Evolutionary conservation across 2,113 vertebrate species (phyloP).

Genomic region (Limanda limanda): DNA sequence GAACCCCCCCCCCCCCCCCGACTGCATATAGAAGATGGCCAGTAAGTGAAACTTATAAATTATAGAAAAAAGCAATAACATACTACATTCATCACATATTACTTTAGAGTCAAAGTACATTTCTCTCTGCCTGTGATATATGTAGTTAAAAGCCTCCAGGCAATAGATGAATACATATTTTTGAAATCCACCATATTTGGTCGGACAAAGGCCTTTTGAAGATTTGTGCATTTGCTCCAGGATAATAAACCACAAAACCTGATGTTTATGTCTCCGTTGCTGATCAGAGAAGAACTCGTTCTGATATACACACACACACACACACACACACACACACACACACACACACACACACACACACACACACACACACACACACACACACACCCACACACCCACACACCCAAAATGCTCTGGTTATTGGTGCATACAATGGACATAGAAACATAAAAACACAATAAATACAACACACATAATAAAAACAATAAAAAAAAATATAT

Average conservation of each 20-base stretch:
- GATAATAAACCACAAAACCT: constrained; percentile 20
- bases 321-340: neutral
- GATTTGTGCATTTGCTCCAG: neutral
- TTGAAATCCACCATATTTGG: neutral
- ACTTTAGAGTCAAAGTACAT: neutral
- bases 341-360: neutral
- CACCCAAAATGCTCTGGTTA: neutral
- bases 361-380: constrained; percentile 1
- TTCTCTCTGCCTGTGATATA: neutral
- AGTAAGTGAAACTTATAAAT: neutral
- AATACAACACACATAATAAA: too few species aligned
- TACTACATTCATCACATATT: neutral
- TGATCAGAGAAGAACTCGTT: constrained; percentile 4
- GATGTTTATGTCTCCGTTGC: constrained; percentile 2
- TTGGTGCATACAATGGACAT: too few species aligned
- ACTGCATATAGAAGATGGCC: neutral
- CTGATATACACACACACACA: neutral
- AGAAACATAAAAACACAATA: too few species aligned
- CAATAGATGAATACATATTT: neutral
- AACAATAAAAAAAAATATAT: too few species aligned
- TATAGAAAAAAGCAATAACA: neutral
- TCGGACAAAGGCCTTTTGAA: neutral
- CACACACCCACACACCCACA: neutral
- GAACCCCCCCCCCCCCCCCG: too few species aligned
- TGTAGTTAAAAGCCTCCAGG: neutral